A percentile compares a stretch with the other conserved stretches of the same genome.
phyloP scores from a whole-genome alignment of 2,888 invertebrate genomes.

The Plutella xylostella region DNA sequence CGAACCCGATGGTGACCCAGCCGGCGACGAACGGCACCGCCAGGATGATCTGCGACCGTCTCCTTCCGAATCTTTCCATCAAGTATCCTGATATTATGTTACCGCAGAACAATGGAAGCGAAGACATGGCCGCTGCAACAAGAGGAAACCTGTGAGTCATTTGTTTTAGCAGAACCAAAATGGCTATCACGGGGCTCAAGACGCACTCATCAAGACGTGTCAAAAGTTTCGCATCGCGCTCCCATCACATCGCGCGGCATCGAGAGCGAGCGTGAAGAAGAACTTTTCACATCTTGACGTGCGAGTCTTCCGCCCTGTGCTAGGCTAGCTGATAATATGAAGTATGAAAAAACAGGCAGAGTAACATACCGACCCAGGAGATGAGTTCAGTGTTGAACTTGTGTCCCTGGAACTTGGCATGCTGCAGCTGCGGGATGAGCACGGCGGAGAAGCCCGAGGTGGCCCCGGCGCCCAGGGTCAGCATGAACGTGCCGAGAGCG shows the following conservation, averaged over 20 bases:
- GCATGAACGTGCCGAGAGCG: constrained; percentile 64
- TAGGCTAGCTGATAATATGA: no score
- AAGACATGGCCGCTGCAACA: constrained; percentile 72
- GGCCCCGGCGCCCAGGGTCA: constrained; percentile 69
- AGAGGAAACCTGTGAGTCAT: constrained; percentile 5
- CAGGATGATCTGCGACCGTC: constrained; percentile 59
- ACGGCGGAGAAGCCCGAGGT: constrained; percentile 75
- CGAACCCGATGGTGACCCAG: constrained; percentile 70
- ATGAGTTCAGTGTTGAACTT: constrained; percentile 59
- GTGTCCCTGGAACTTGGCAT: constrained; percentile 35
- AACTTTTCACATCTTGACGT: no score
- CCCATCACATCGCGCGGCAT: no score
- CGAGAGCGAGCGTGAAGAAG: no score
- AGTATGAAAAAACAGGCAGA: no score
- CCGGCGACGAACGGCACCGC: constrained; percentile 66
- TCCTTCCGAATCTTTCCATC: constrained; percentile 72
- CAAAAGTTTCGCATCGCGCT: no score
- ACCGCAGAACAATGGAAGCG: constrained; percentile 71
- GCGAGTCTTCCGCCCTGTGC: no score
- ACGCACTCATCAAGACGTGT: no score
- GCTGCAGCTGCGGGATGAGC: constrained; percentile 69
- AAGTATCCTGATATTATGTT: constrained; percentile 71
- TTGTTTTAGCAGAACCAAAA: background rate
- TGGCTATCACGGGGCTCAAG: no score
- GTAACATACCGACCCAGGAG: constrained; percentile 73